Conservation (phyloP, 2,888 invertebrate species). For the Isoperla grammatica region DNA sequence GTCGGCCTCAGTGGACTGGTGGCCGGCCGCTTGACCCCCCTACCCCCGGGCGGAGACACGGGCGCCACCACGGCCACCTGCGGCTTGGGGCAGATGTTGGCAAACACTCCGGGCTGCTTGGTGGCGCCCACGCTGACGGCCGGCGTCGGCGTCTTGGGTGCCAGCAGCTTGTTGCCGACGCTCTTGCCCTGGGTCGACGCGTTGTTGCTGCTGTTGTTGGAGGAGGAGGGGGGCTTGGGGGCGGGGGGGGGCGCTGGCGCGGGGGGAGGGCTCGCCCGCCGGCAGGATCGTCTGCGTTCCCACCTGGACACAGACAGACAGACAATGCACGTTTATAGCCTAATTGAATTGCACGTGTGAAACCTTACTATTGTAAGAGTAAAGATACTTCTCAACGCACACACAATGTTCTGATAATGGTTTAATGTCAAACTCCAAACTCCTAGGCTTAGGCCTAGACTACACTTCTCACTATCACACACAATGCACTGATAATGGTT, state of each 20-base stretch:
- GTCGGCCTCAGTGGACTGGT: slow-evolving; percentile 27
- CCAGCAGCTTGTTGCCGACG: neutral
- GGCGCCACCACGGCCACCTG: neutral
- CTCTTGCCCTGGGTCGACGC: neutral
- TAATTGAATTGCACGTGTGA: too few species aligned
- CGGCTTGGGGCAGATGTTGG: neutral
- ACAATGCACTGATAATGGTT: too few species aligned
- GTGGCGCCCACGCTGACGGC: slow-evolving; percentile 9
- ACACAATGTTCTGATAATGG: too few species aligned
- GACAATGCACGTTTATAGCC: too few species aligned
- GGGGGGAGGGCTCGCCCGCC: slow-evolving; percentile 10
- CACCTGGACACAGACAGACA: slow-evolving; percentile 18
- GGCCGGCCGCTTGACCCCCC: slow-evolving; percentile 9
- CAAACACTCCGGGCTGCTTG: neutral
- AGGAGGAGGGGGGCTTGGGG: slow-evolving; percentile 3
- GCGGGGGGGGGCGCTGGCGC: neutral
- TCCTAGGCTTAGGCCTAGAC: too few species aligned
- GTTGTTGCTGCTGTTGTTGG: neutral
- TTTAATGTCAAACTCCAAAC: too few species aligned
- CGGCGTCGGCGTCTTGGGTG: slow-evolving; percentile 4
- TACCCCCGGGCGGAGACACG: neutral
- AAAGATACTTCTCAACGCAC: too few species aligned
- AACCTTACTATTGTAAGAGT: too few species aligned
- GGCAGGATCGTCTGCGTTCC: slow-evolving; percentile 27
- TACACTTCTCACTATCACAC: too few species aligned